These are phyloP conservation scores for Ptychodera flava DNA, from an alignment of 35 echinoderm and acorn worm species.

Conservation along the genomic window DNA sequence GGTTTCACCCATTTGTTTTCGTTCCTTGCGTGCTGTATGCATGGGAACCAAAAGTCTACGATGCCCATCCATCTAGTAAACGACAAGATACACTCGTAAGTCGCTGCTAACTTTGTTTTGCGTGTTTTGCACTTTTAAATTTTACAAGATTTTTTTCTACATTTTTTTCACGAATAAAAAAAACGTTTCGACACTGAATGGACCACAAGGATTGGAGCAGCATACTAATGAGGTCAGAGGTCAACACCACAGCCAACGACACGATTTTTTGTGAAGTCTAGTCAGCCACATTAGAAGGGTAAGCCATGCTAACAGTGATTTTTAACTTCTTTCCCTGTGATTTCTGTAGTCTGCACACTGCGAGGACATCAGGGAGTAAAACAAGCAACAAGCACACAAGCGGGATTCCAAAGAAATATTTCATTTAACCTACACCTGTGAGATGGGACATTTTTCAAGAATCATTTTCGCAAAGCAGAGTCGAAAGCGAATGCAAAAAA, in stretches of 20 bases:
- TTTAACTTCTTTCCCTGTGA: slow-evolving; percentile 11
- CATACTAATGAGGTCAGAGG: too few relatives aligned
- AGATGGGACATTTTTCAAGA: too few relatives aligned
- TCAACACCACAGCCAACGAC: neutral
- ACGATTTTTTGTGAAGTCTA: neutral
- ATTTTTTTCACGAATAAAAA: too few relatives aligned
- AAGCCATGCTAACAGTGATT: too few relatives aligned
- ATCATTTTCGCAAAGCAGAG: too few relatives aligned
- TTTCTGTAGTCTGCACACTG: slow-evolving; percentile 25
- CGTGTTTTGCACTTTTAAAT: too few relatives aligned
- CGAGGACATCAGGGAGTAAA: slow-evolving; percentile 44
- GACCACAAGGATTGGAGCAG: neutral
- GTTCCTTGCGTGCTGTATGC: neutral
- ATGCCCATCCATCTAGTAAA: neutral
- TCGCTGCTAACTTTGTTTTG: neutral
- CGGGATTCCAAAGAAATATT: too few relatives aligned
- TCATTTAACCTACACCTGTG: too few relatives aligned
- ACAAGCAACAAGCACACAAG: too few relatives aligned
- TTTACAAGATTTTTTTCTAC: too few relatives aligned
- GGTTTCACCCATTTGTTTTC: neutral
- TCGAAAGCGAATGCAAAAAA: too few relatives aligned
- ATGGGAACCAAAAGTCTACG: neutral
- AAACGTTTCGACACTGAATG: too few relatives aligned
- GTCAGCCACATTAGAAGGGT: neutral
- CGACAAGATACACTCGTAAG: neutral